phyloP scores from a whole-genome alignment of 2,797 vertebrate species.

The Percopsis omiscomaycus region DNA sequence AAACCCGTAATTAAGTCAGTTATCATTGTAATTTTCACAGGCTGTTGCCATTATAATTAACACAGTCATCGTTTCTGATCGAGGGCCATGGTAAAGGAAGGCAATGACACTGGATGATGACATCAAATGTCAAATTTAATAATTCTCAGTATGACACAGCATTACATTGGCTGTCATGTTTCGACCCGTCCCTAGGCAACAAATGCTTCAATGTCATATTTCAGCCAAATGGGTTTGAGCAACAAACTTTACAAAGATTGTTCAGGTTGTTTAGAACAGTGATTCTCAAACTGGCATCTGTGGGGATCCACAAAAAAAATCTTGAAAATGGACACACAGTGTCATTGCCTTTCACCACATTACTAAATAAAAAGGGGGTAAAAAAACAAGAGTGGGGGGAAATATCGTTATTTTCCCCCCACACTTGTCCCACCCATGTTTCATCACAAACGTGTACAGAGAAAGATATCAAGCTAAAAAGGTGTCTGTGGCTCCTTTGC shows the following conservation, averaged over 20 bases:
- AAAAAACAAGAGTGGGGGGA: not conserved
- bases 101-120: constrained; percentile 41
- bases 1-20: constrained; percentile 3
- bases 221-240: constrained; percentile 31
- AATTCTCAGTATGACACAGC: constrained; percentile 58
- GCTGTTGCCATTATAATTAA: not conserved
- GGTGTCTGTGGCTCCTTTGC: not conserved
- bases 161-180: constrained; percentile 44
- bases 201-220: constrained; percentile 39
- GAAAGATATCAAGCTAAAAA: too few species aligned
- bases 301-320: not conserved
- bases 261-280: constrained; percentile 1
- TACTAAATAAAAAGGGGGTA: too few species aligned
- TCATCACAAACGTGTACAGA: too few species aligned
- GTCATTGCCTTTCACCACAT: too few species aligned
- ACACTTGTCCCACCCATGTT: too few species aligned
- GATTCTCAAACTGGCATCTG: not conserved
- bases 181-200: constrained; percentile 64
- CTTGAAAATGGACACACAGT: too few species aligned
- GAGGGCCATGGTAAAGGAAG: constrained; percentile 21
- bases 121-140: constrained; percentile 64
- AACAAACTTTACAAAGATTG: constrained; percentile 23
- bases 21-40: not conserved
- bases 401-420: not conserved
- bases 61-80: not conserved